A percentile compares a stretch with the other conserved stretches of the same genome.
phyloP scores from a whole-genome alignment of 2,888 invertebrate species.

The Epistrophe eligans region DNA sequence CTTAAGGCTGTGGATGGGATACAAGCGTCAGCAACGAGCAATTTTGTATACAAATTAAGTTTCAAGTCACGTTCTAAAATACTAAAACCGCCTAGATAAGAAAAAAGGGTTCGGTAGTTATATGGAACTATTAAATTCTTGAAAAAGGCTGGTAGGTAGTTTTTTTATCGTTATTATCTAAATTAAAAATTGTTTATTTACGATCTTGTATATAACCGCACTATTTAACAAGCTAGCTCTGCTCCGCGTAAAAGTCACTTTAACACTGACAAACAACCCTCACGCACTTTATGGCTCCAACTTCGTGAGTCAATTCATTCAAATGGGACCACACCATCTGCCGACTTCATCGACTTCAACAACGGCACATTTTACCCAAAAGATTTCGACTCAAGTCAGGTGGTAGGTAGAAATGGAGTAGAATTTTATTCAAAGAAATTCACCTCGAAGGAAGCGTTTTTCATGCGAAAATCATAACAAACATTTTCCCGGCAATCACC shows the following conservation, averaged over 20 bases:
- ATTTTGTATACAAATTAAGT: conserved; percentile 32
- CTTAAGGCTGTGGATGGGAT: neutral
- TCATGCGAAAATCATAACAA: conserved; percentile 20
- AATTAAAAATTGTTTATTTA: conserved; percentile 24
- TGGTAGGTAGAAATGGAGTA: neutral
- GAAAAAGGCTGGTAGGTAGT: neutral
- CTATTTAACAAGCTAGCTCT: conserved; percentile 13
- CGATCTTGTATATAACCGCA: neutral
- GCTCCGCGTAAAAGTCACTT: conserved; percentile 65
- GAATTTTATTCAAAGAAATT: conserved; percentile 47
- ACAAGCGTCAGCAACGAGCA: neutral
- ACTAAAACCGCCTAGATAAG: conserved; percentile 38
- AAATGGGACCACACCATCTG: neutral
- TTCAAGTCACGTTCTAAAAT: conserved; percentile 64
- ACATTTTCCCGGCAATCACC: conserved; percentile 28
- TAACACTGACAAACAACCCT: conserved; percentile 70
- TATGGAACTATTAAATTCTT: neutral
- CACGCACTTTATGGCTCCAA: conserved; percentile 75
- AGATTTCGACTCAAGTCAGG: conserved; percentile 25
- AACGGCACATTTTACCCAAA: conserved; percentile 29
- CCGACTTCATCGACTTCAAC: conserved; percentile 42
- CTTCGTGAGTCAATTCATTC: conserved; percentile 66
- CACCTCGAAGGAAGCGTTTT: conserved; percentile 55
- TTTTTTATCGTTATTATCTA: conserved; percentile 19
- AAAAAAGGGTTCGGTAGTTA: conserved; percentile 17